Percentiles rank a stretch among this genome's conserved stretches.
These are phyloP conservation scores for Gasteruption jaculator DNA, from an alignment of 2,888 invertebrate species.

Conservation along the genomic window DNA sequence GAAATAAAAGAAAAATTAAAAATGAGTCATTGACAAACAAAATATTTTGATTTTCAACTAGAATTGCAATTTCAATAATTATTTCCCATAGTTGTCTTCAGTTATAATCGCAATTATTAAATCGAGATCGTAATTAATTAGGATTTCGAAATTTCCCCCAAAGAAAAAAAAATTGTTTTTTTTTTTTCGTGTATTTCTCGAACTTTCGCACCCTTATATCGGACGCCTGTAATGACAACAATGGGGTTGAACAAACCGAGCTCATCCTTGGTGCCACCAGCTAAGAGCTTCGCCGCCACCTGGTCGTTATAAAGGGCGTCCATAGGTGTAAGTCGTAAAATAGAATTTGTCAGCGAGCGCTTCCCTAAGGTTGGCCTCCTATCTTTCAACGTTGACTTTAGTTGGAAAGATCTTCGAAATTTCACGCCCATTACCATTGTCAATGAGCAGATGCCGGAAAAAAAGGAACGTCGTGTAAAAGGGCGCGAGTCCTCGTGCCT, in stretches of 20 bases:
- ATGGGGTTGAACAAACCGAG: constrained; percentile 1
- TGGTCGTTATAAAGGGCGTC: constrained; percentile 26
- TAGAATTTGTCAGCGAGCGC: constrained; percentile 47
- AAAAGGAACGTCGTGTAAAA: constrained; percentile 28
- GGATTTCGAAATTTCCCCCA: no score
- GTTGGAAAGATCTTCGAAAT: constrained; percentile 40
- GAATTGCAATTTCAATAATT: no score
- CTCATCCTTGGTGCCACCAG: background rate
- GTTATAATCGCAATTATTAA: no score
- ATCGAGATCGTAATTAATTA: no score
- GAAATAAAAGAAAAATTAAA: no score
- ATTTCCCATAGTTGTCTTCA: no score
- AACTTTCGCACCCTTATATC: no score
- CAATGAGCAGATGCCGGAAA: constrained; percentile 39
- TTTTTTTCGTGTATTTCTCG: no score
- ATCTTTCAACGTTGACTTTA: constrained; percentile 23
- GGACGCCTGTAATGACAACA: background rate
- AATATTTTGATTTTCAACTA: no score
- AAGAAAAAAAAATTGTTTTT: no score
- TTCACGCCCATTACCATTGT: constrained; percentile 50
- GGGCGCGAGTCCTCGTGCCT: constrained; percentile 32
- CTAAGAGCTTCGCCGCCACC: constrained; percentile 25
- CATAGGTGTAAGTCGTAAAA: constrained; percentile 41
- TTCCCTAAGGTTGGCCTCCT: constrained; percentile 21
- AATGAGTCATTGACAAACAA: no score